phyloP scores from a whole-genome alignment of 92 coral and sea anemone species.

The Desmophyllum pertusum region DNA sequence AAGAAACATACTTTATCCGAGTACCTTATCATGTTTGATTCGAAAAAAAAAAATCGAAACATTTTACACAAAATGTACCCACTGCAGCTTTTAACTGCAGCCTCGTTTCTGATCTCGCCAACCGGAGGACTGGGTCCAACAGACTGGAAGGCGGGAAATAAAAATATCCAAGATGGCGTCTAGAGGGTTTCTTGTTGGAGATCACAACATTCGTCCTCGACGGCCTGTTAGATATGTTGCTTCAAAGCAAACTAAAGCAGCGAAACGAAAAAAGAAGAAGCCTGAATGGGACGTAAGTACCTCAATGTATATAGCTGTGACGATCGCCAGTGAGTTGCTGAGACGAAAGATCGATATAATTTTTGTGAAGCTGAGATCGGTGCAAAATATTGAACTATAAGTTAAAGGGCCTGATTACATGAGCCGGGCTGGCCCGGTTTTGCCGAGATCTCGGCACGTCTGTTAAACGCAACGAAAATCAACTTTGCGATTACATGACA shows the following conservation, averaged over 20 bases:
- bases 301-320: not conserved
- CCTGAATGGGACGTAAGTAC: conserved; percentile 98
- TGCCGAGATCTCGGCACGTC: not conserved
- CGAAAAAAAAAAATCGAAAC: too few relatives aligned
- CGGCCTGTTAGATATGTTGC: conserved; percentile 58
- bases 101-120: conserved; percentile 17
- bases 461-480: too few relatives aligned
- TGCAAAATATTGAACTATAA: too few relatives aligned
- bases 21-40: too few relatives aligned
- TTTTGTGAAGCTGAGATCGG: not conserved
- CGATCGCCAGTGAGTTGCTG: not conserved
- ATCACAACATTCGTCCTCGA: conserved; percentile 62
- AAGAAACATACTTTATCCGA: too few relatives aligned
- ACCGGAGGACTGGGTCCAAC: conserved; percentile 12
- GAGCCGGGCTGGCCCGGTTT: too few relatives aligned
- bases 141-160: conserved; percentile 59
- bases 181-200: conserved; percentile 77
- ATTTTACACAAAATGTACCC: too few relatives aligned
- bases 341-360: not conserved
- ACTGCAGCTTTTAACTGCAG: not conserved
- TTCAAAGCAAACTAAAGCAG: conserved; percentile 59
- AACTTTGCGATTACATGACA: too few relatives aligned
- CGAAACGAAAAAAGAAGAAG: conserved; percentile 77
- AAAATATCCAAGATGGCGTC: conserved; percentile 84
- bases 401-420: too few relatives aligned